Evolutionary conservation across 2,888 invertebrate genomes (phyloP).

Genomic region (Ornithoptera priamus): DNA sequence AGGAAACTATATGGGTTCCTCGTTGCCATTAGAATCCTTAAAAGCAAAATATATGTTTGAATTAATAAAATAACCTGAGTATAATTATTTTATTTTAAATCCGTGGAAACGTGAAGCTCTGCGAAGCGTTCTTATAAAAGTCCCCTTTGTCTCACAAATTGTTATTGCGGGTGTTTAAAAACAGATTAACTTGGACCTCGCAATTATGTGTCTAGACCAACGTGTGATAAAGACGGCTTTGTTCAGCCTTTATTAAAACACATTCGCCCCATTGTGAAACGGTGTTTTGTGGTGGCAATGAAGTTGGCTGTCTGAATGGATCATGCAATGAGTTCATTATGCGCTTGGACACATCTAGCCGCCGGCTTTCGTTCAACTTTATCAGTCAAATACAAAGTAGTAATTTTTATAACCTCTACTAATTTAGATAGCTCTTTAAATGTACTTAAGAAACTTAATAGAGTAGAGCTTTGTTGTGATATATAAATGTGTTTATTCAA

Average conservation of each 20-base stretch:
- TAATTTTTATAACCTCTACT: slow-evolving; percentile 54
- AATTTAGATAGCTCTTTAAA: neutral
- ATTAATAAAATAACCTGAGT: neutral
- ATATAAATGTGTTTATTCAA: neutral
- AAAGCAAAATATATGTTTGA: neutral
- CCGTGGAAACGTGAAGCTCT: neutral
- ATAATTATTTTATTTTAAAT: neutral
- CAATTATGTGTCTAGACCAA: slow-evolving; percentile 42
- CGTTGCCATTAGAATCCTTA: too few relatives aligned
- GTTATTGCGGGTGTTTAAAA: slow-evolving; percentile 26
- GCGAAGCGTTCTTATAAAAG: slow-evolving; percentile 7
- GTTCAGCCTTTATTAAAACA: slow-evolving; percentile 34
- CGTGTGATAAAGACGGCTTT: slow-evolving; percentile 31
- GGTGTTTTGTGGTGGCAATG: slow-evolving; percentile 33
- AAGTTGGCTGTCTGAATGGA: slow-evolving; percentile 42
- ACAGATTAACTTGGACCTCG: slow-evolving; percentile 29
- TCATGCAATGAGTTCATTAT: slow-evolving; percentile 55
- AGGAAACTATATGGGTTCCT: too few relatives aligned
- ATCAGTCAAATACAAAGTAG: slow-evolving; percentile 49
- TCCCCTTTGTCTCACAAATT: slow-evolving; percentile 18
- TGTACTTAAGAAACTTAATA: neutral
- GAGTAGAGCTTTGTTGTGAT: neutral
- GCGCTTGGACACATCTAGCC: slow-evolving; percentile 51
- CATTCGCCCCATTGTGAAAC: slow-evolving; percentile 34
- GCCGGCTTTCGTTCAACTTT: slow-evolving; percentile 50